phyloP scores from a whole-genome alignment of 2,113 vertebrate species.

The Peromyscus maniculatus region DNA sequence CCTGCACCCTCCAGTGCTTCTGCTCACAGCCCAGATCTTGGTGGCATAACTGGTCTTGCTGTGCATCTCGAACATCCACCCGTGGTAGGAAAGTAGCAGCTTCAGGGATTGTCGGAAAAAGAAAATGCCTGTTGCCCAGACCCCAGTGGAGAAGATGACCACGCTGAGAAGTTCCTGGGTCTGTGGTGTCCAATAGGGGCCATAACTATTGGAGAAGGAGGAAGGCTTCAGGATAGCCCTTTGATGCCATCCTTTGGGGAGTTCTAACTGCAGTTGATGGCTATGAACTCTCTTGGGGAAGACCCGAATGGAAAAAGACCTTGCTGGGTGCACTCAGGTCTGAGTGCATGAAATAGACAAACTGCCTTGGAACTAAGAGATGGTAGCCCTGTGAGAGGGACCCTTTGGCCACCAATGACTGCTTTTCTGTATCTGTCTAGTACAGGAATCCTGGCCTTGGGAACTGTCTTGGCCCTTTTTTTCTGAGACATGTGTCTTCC shows the following conservation, averaged over 20 bases:
- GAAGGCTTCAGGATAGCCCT: background rate
- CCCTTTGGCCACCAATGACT: background rate
- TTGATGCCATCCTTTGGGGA: background rate
- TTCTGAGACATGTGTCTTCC: background rate
- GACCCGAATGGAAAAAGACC: background rate
- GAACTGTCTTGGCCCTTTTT: background rate
- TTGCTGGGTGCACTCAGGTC: background rate
- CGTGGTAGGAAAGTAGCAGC: conserved; percentile 94
- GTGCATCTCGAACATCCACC: conserved; percentile 97
- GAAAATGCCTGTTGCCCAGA: conserved; percentile 93
- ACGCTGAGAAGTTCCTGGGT: conserved; percentile 88
- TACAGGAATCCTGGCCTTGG: background rate
- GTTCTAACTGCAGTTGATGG: background rate
- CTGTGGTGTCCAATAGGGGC: conserved; percentile 57
- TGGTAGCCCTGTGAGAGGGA: background rate
- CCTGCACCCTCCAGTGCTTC: background rate
- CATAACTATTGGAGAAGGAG: conserved; percentile 40
- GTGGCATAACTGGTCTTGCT: conserved; percentile 91
- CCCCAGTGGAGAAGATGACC: conserved; percentile 92
- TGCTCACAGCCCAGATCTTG: conserved; percentile 93
- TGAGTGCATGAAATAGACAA: background rate
- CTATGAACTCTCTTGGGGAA: background rate
- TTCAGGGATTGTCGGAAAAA: conserved; percentile 92
- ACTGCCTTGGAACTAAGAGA: background rate
- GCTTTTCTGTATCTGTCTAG: background rate